Base-by-base conservation (phyloP, 1,140 invertebrate genomes). In the Panonychus citri region DNA sequence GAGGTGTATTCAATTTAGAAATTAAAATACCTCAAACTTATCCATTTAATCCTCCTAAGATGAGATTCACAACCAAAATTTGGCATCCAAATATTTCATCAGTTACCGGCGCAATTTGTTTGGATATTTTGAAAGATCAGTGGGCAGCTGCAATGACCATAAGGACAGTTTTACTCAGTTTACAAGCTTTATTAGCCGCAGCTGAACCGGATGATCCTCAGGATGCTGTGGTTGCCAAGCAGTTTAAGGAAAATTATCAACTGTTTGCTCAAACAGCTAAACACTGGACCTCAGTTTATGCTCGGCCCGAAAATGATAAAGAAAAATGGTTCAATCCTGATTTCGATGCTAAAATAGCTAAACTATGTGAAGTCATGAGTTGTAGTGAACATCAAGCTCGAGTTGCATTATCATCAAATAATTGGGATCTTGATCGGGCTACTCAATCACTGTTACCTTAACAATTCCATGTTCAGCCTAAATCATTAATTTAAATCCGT, bases 1-100 rank as follows among this genome's bases (percentile, higher is more conserved):
- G 88, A 52, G 93, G 89, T 26, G 84, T 76, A 63, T 97, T 90
- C 72, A 69, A 83, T 61, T 74, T 98, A 57, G 89, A 97, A 72
- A 97, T 99, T 60, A 88, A 87, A 76, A 59, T 99, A 62, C 94
- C 94, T 63, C 89, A 95, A 74, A 93, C 91, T 27, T 99, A 99
- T 76, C 94, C 94, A 50, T 98, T 98, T 70, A 94, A 94, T 77
- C 94, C 94, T 62, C 94, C 94, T 56, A 94, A 93, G 78, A 56
- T 63, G 68, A 53, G 60, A 62, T 98, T 98, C 75, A 77, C 89
- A 60, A 98, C 94, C 57, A 90, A 86, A 75, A 94, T 99, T 68
- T 98, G 94, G 95, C 94, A 99, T 75, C 95, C 94, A 51, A 99
- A 99, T 74, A 94, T 99, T 64, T 96, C 89, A 54, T 96, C 90